A percentile compares a stretch with the other conserved stretches of the same genome.
phyloP scores from a whole-genome alignment of 2,888 invertebrate species.

The Adineta ricciae region DNA sequence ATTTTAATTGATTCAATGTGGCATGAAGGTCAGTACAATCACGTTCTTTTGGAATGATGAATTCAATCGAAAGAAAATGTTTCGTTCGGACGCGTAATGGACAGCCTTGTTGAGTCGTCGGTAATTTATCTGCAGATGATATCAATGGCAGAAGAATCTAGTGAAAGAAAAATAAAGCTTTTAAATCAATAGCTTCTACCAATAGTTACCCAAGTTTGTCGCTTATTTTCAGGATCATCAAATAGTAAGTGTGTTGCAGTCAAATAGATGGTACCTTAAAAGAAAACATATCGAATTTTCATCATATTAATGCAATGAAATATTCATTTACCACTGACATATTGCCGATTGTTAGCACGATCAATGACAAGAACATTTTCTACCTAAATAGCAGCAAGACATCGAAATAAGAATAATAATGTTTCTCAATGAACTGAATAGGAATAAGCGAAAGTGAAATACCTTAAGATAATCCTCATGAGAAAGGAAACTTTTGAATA shows the following conservation, averaged over 20 bases:
- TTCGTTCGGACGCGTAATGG: conserved; percentile 85
- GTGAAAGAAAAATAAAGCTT: background rate
- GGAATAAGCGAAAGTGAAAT: background rate
- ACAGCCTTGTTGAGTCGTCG: conserved; percentile 80
- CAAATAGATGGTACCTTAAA: conserved; percentile 65
- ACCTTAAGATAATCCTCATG: background rate
- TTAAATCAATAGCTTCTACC: background rate
- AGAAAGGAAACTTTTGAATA: background rate
- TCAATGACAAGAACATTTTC: conserved; percentile 92
- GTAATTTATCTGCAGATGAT: conserved; percentile 75
- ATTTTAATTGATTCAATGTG: conserved; percentile 59
- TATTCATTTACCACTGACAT: conserved; percentile 65
- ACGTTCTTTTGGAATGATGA: conserved; percentile 76
- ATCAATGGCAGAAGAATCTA: conserved; percentile 88
- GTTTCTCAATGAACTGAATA: conserved; percentile 1
- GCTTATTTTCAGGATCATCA: conserved; percentile 81
- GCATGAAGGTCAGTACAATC: conserved; percentile 90
- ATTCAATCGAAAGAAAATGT: conserved; percentile 84
- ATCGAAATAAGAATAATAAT: too few relatives aligned
- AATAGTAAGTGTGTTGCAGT: conserved; percentile 94
- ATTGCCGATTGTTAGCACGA: conserved; percentile 74
- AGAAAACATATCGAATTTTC: too few relatives aligned
- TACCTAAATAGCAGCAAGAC: conserved; percentile 60
- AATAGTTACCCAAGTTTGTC: conserved; percentile 88
- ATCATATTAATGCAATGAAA: too few relatives aligned